These are phyloP conservation scores for Ibidorhyncha struthersii DNA, from an alignment of 2,113 vertebrate species.

Conservation along the genomic window DNA sequence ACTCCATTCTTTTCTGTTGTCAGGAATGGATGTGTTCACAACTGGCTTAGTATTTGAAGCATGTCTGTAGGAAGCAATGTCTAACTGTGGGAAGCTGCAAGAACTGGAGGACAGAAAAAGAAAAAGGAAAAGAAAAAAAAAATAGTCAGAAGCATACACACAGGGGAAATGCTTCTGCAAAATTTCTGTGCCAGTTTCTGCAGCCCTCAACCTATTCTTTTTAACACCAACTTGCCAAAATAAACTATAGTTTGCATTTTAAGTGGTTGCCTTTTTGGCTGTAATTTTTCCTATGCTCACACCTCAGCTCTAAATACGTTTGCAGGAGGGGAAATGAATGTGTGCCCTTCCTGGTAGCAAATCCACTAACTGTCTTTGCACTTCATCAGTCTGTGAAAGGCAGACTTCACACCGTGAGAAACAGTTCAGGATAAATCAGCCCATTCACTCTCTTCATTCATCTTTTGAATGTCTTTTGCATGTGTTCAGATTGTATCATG, in stretches of 20 bases:
- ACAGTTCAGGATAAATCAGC: constrained; percentile 19
- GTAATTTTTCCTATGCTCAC: background rate
- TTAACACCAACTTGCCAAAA: background rate
- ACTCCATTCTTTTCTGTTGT: background rate
- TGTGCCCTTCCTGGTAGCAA: constrained; percentile 38
- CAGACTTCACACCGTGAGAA: constrained; percentile 22
- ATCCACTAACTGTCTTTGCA: constrained; percentile 33
- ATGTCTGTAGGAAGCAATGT: background rate
- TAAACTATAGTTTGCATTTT: background rate
- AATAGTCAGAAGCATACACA: background rate
- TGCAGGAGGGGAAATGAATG: background rate
- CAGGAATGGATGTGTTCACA: background rate
- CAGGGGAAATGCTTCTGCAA: background rate
- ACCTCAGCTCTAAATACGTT: constrained; percentile 9
- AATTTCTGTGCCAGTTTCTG: background rate
- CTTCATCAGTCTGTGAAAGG: constrained; percentile 49
- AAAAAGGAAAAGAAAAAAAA: background rate
- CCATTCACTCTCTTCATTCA: constrained; percentile 40
- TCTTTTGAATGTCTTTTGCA: background rate
- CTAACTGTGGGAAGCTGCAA: background rate
- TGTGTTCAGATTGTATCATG: background rate
- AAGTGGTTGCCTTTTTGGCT: background rate
- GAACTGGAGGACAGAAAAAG: background rate
- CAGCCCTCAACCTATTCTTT: background rate
- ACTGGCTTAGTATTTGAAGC: background rate